Percentiles rank a stretch among this genome's conserved stretches.
phyloP scores from a whole-genome alignment of 92 coral and sea anemone genomes.

The Palythoa heliodiscus region DNA sequence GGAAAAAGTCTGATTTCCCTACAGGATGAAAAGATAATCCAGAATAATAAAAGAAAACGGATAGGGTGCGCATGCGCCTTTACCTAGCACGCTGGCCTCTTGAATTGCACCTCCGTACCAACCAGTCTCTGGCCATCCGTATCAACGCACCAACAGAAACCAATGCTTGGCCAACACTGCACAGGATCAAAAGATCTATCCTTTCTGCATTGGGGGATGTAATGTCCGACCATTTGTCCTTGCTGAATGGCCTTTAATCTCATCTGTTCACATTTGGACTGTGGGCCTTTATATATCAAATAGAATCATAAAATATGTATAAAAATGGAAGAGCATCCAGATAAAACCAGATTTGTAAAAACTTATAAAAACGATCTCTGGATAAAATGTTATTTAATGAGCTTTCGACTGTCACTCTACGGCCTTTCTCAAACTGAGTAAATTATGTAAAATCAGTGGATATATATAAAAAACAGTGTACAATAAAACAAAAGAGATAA shows the following conservation, averaged over 20 bases:
- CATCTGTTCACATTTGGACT: constrained; percentile 53
- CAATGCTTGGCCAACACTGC: constrained; percentile 77
- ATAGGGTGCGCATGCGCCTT: neutral
- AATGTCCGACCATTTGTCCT: constrained; percentile 55
- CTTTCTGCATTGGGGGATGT: constrained; percentile 56
- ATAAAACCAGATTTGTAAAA: too few species aligned
- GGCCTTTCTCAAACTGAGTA: too few species aligned
- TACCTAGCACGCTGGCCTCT: constrained; percentile 54
- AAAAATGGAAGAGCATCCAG: too few species aligned
- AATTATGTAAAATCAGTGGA: too few species aligned
- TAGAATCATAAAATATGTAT: too few species aligned
- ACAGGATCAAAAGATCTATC: constrained; percentile 59
- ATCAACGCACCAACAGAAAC: constrained; percentile 81
- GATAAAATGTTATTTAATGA: too few species aligned
- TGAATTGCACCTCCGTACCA: constrained; percentile 61
- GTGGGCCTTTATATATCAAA: neutral
- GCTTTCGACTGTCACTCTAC: too few species aligned
- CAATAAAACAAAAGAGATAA: too few species aligned
- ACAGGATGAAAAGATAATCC: neutral
- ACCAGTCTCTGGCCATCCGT: constrained; percentile 41
- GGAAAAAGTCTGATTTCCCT: neutral
- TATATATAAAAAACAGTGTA: too few species aligned
- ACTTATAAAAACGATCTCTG: too few species aligned
- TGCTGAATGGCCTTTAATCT: constrained; percentile 51
- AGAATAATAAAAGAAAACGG: neutral